Base-by-base conservation (phyloP, 2,113 vertebrate genomes). In the Alouatta palliata region DNA sequence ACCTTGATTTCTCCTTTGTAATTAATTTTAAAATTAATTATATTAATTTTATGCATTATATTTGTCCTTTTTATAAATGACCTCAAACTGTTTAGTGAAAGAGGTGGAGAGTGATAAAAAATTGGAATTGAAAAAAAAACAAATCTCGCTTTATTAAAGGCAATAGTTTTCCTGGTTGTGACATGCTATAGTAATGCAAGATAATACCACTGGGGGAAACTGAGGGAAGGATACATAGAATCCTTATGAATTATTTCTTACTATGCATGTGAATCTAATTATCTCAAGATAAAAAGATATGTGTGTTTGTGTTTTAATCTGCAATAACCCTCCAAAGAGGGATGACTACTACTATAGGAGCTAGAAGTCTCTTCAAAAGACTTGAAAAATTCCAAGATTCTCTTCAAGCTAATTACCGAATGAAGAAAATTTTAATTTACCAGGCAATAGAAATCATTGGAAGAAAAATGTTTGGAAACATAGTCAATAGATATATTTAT, bases 1-100 rank as follows among this genome's bases (percentile, higher is more conserved):
- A 68, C 8, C 35, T 90, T 45, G 35, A 89, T 82, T 94, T 66
- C 40, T 52, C 47, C 30, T 52, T 88, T 93, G 7, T 84, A 76
- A 91, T 95, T 88, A 47, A 96, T 81, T 90, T 94, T 75, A 73
- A 90, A 97, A 77, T 64, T 68, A 94, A 94, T 90, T 71, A 20
- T 2, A 14, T 64, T 64, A 30, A 30, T 30, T 64, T 64, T 64
- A 64, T 64, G 61, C 19, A 66, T 87, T 87, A 40, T 85, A 68
- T 52, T 91, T 93, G 27, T 93, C 7, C 54, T 70, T 93, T 58
- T 68, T 14, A 45, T 81, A 43, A 86, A 86, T 20, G 30, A 61
- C n/a, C 17, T 87, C 40, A 61, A 66, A 10, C 16, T 13, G 2
- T 95, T 91, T 90, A 68, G 21, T 73, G 35, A 92, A 73, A 66